These are phyloP conservation scores for Ataeniobius toweri DNA, from an alignment of 2,797 vertebrate genomes.

Conservation along the genomic window DNA sequence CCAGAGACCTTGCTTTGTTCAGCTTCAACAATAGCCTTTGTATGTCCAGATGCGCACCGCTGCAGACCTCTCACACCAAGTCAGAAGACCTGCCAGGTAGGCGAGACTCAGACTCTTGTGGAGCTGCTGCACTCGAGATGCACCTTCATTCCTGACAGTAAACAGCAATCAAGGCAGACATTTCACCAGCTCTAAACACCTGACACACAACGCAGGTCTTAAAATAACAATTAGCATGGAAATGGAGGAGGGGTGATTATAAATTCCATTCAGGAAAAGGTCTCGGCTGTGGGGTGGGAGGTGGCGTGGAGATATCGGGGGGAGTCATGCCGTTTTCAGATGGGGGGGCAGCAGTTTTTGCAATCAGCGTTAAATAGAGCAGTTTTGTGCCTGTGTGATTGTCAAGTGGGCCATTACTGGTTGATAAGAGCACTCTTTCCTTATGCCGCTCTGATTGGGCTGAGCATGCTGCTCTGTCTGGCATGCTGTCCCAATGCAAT, in stretches of 20 bases:
- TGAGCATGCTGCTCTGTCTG: conserved; percentile 84
- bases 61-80: neutral
- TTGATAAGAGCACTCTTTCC: conserved; percentile 90
- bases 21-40: conserved; percentile 4
- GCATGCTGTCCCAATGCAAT: conserved; percentile 87
- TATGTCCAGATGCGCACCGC: conserved; percentile 1
- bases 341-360: conserved; percentile 83
- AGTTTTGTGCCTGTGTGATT: conserved; percentile 98
- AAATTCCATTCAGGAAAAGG: conserved; percentile 94
- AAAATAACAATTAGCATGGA: conserved; percentile 90
- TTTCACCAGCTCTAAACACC: conserved; percentile 60
- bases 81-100: conserved; percentile 25
- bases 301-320: conserved; percentile 58
- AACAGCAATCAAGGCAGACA: conserved; percentile 74
- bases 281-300: conserved; percentile 61
- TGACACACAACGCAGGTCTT: conserved; percentile 68
- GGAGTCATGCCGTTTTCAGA: conserved; percentile 69
- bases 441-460: conserved; percentile 89
- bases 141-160: conserved; percentile 43
- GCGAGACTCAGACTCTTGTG: conserved; percentile 34
- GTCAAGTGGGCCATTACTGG: conserved; percentile 97
- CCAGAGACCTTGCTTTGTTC: conserved; percentile 5
- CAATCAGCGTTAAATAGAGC: conserved; percentile 97
- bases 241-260: conserved; percentile 89
- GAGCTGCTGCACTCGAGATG: conserved; percentile 36